phyloP scores from a whole-genome alignment of 2,113 vertebrate genomes.

The Aix galericulata region DNA sequence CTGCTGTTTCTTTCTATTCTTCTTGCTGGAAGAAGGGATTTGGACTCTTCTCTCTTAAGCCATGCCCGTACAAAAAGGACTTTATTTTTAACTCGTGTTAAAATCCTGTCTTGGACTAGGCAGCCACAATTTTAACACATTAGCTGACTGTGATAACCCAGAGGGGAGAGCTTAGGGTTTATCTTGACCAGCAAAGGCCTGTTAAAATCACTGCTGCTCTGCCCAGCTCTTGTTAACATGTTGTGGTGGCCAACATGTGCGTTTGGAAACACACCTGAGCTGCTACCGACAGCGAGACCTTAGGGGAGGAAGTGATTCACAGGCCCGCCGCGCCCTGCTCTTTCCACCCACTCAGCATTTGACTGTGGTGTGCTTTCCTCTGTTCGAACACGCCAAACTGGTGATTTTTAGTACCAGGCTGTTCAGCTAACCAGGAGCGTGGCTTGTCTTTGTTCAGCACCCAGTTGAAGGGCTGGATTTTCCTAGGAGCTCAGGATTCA shows the following conservation, averaged over 20 bases:
- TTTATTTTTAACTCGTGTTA: constrained; percentile 57
- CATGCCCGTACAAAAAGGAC: constrained; percentile 44
- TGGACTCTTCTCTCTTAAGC: constrained; percentile 48
- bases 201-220: constrained; percentile 12
- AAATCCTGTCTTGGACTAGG: constrained; percentile 46
- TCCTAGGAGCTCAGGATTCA: background rate
- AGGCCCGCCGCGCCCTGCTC: constrained; percentile 2
- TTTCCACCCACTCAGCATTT: constrained; percentile 33
- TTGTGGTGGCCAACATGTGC: background rate
- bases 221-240: background rate
- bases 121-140: constrained; percentile 33
- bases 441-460: constrained; percentile 12
- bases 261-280: constrained; percentile 36
- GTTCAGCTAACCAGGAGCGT: background rate
- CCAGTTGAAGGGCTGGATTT: background rate
- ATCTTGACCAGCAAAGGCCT: constrained; percentile 46
- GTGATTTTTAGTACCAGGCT: background rate
- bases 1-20: constrained; percentile 39
- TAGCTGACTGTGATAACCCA: constrained; percentile 13
- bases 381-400: background rate
- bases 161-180: background rate
- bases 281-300: background rate
- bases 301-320: constrained; percentile 37
- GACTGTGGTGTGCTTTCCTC: background rate
- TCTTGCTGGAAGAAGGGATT: constrained; percentile 52